Percentiles rank a stretch among this genome's conserved stretches.
Conservation (phyloP, 1,140 invertebrate species). For the Steinernema feltiae region DNA sequence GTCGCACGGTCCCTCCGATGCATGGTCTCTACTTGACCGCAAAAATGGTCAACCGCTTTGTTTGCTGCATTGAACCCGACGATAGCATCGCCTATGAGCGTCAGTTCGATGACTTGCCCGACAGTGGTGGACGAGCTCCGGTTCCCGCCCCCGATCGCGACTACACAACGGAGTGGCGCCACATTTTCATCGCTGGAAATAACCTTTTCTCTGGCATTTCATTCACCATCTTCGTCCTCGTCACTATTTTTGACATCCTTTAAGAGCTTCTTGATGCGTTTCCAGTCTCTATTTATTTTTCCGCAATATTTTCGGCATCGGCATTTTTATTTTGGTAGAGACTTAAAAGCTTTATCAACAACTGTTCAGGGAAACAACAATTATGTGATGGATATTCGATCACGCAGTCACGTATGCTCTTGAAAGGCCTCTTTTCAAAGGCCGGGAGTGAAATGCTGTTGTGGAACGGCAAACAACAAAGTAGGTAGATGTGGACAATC, state of each 20-base stretch:
- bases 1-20: constrained; percentile 49
- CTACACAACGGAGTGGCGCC: constrained; percentile 52
- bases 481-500: constrained; percentile 2
- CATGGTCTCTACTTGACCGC: constrained; percentile 48
- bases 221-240: constrained; percentile 51
- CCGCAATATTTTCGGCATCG: too few species aligned
- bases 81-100: constrained; percentile 49
- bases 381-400: not conserved
- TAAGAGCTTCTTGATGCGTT: not conserved
- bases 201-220: constrained; percentile 52
- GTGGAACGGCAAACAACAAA: not conserved
- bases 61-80: constrained; percentile 54
- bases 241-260: constrained; percentile 49
- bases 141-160: constrained; percentile 20
- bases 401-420: not conserved
- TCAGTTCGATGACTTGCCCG: constrained; percentile 41
- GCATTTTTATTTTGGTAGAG: too few species aligned
- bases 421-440: too few species aligned
- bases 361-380: not conserved
- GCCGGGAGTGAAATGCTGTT: too few species aligned
- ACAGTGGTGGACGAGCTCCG: not conserved
- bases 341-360: constrained; percentile 10
- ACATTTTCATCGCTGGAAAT: constrained; percentile 53
- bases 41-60: constrained; percentile 50
- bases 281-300: not conserved